Percentiles rank a stretch among this genome's conserved stretches.
Conservation (phyloP, 2,113 vertebrate species). For the Candoia aspera region DNA sequence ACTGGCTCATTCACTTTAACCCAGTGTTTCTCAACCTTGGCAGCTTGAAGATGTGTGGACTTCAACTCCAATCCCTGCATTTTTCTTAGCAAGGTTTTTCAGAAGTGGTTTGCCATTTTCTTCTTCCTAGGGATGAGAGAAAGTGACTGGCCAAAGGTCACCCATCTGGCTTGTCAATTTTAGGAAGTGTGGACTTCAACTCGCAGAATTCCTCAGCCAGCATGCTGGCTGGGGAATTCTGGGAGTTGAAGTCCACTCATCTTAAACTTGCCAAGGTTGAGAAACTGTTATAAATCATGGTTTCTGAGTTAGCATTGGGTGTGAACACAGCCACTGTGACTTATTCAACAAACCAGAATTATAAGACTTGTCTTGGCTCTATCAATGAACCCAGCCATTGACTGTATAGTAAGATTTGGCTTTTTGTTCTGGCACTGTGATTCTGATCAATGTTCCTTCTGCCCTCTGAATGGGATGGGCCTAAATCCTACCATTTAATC, state of each 20-base stretch:
- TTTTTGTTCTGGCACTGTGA: conserved; percentile 30
- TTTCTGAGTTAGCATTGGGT: background rate
- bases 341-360: background rate
- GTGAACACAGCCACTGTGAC: background rate
- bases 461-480: background rate
- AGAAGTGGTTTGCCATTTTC: too few species aligned
- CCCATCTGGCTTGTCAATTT: too few species aligned
- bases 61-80: too few species aligned
- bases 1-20: background rate
- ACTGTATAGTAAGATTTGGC: background rate
- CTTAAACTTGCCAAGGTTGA: background rate
- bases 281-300: background rate
- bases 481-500: conserved; percentile 33
- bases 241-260: background rate
- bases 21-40: too few species aligned
- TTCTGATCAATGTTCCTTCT: background rate
- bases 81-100: too few species aligned
- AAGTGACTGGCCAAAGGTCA: too few species aligned
- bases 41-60: too few species aligned
- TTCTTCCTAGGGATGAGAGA: too few species aligned
- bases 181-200: background rate
- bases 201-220: background rate
- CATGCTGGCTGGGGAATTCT: background rate
- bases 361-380: background rate
- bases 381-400: background rate